Evolutionary conservation across 2,797 vertebrate species (phyloP).

Genomic region (Cynopterus sphinx): DNA sequence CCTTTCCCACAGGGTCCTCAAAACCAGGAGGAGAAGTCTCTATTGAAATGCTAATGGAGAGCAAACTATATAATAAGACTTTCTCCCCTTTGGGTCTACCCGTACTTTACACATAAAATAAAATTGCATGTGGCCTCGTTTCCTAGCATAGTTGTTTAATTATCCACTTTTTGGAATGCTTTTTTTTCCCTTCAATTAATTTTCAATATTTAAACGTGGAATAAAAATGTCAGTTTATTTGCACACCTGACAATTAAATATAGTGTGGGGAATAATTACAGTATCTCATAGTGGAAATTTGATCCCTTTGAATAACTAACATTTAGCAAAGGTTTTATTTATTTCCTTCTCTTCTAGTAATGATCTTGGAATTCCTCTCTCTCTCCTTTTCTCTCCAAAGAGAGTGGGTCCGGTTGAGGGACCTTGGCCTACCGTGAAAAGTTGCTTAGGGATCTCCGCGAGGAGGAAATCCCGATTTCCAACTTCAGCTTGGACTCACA

Average conservation of each 20-base stretch:
- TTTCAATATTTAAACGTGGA: constrained; percentile 87
- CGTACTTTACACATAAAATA: constrained; percentile 89
- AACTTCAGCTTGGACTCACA: neutral
- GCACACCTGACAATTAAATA: constrained; percentile 87
- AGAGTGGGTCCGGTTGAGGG: neutral
- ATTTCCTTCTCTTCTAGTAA: constrained; percentile 39
- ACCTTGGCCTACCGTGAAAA: neutral
- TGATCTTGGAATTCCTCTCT: neutral
- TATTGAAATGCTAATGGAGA: constrained; percentile 86
- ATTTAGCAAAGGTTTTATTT: constrained; percentile 65
- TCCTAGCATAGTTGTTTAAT: constrained; percentile 88
- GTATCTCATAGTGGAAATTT: constrained; percentile 82
- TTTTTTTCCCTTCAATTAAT: constrained; percentile 87
- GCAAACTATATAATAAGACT: constrained; percentile 83
- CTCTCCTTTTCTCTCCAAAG: neutral
- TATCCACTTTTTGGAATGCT: constrained; percentile 82
- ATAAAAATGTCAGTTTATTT: constrained; percentile 84
- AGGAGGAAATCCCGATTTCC: neutral
- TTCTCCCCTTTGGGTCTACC: constrained; percentile 85
- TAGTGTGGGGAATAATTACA: constrained; percentile 85
- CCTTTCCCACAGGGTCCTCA: constrained; percentile 75
- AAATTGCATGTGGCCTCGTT: constrained; percentile 85
- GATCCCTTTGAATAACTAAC: constrained; percentile 76
- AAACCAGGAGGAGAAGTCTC: constrained; percentile 76
- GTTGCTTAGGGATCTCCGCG: neutral